Percentiles rank a stretch among this genome's conserved stretches.
Evolutionary conservation across 1,140 invertebrate species (phyloP).

Genomic region (Eriosoma lanigerum): DNA sequence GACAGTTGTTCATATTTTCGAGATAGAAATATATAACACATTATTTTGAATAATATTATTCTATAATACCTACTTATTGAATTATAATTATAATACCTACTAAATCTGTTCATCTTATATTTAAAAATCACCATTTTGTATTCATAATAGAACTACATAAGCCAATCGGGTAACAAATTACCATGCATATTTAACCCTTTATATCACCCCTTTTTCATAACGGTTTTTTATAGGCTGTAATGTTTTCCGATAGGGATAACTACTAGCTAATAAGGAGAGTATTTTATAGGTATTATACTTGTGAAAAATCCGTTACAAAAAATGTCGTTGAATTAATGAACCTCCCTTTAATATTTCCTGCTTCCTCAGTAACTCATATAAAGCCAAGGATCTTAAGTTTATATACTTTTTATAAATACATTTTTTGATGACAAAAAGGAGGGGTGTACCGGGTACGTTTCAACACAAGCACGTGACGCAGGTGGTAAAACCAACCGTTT

Average conservation of each 20-base stretch:
- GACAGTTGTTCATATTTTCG: too few relatives aligned
- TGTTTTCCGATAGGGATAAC: not conserved
- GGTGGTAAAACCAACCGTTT: slow-evolving; percentile 42
- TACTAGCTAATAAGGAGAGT: too few relatives aligned
- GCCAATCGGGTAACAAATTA: slow-evolving; percentile 41
- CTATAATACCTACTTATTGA: too few relatives aligned
- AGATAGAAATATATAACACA: too few relatives aligned
- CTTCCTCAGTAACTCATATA: not conserved
- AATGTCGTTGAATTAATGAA: slow-evolving; percentile 33
- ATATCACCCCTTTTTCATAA: slow-evolving; percentile 46
- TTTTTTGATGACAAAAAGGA: slow-evolving; percentile 26
- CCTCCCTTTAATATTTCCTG: slow-evolving; percentile 32
- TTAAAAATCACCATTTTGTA: slow-evolving; percentile 30
- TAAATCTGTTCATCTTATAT: not conserved
- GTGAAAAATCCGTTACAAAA: slow-evolving; percentile 37
- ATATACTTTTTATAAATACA: slow-evolving; percentile 33
- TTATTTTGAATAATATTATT: too few relatives aligned
- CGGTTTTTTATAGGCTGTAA: slow-evolving; percentile 43
- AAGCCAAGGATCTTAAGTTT: slow-evolving; percentile 28
- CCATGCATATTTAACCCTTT: slow-evolving; percentile 37
- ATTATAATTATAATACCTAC: too few relatives aligned
- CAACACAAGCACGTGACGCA: slow-evolving; percentile 48
- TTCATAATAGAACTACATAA: not conserved
- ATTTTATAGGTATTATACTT: not conserved
- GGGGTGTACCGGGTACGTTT: slow-evolving; percentile 22